phyloP scores from a whole-genome alignment of 2,797 vertebrate genomes.

The Xerus rutilus region DNA sequence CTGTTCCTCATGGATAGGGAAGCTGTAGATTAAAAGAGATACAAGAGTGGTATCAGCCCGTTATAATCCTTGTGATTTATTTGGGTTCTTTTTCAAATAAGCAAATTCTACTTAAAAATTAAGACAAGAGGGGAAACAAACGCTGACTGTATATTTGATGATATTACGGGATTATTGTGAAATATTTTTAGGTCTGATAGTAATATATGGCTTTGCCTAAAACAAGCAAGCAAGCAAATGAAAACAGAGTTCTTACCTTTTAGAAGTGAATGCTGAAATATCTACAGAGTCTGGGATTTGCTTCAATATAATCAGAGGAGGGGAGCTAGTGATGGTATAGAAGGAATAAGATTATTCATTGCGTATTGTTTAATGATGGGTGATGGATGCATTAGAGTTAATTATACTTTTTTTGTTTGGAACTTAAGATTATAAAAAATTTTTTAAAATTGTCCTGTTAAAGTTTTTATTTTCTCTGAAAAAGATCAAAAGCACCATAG shows the following conservation, averaged over 20 bases:
- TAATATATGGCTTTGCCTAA: not conserved
- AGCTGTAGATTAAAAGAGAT: not conserved
- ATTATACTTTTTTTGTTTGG: not conserved
- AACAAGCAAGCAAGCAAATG: not conserved
- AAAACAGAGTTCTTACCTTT: not conserved
- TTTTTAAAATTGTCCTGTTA: not conserved
- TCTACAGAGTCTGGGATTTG: not conserved
- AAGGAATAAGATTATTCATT: not conserved
- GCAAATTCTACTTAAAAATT: not conserved
- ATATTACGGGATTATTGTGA: not conserved
- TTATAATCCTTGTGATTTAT: not conserved
- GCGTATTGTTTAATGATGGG: not conserved
- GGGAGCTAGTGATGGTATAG: not conserved
- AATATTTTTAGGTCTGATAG: not conserved
- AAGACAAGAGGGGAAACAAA: not conserved
- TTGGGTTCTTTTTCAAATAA: not conserved
- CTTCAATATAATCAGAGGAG: not conserved
- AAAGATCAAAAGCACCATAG: not conserved
- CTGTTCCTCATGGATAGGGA: no score
- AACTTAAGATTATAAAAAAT: not conserved
- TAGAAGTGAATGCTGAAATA: not conserved
- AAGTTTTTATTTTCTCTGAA: not conserved
- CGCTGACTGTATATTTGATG: not conserved
- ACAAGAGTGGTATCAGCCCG: not conserved
- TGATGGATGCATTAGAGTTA: not conserved